phyloP scores from a whole-genome alignment of 2,113 vertebrate genomes.

The Catharus bicknelli region DNA sequence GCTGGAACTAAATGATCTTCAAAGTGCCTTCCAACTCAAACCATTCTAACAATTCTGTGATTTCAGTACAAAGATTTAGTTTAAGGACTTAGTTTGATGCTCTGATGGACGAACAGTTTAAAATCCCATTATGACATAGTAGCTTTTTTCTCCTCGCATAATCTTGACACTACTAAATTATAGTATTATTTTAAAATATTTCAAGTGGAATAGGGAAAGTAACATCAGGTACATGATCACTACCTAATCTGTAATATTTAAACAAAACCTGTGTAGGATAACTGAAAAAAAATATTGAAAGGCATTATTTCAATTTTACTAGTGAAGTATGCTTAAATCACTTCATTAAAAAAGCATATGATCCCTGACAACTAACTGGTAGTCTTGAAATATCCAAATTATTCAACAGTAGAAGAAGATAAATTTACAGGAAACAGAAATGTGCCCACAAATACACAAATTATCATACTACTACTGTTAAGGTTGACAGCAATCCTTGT shows the following conservation, averaged over 20 bases:
- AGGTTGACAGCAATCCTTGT: background rate
- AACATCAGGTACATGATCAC: background rate
- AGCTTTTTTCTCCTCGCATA: background rate
- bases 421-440: background rate
- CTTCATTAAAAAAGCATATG: background rate
- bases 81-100: background rate
- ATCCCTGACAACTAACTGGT: background rate
- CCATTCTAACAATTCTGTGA: background rate
- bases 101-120: background rate
- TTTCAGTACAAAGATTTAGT: background rate
- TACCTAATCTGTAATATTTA: background rate
- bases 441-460: background rate
- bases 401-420: background rate
- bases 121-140: background rate
- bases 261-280: background rate
- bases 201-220: background rate
- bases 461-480: background rate
- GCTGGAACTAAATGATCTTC: background rate
- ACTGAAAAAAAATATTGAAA: background rate
- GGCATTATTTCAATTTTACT: background rate
- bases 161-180: background rate
- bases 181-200: background rate
- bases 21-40: background rate
- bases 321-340: background rate
- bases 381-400: constrained; percentile 31